Conservation (phyloP, 2,888 invertebrate species). For the Aporophyla lueneburgensis region DNA sequence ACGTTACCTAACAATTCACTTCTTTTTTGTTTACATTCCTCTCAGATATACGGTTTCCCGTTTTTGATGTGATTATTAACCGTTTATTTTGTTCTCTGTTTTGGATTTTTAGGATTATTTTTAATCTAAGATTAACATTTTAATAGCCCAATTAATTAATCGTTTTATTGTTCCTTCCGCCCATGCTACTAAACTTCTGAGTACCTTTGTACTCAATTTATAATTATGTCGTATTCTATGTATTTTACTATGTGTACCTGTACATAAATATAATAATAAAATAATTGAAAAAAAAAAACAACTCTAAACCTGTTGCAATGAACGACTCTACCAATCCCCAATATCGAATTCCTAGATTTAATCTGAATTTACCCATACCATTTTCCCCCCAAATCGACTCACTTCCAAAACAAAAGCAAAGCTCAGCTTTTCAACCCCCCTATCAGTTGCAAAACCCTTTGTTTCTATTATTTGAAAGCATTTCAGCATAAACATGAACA, state of each 20-base stretch:
- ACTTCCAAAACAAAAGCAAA: constrained; percentile 1
- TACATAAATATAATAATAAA: too few relatives aligned
- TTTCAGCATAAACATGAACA: constrained; percentile 49
- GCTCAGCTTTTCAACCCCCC: constrained; percentile 1
- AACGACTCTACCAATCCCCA: too few relatives aligned
- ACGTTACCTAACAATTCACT: constrained; percentile 61
- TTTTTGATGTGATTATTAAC: constrained; percentile 60
- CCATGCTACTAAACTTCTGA: not conserved
- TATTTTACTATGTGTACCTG: too few relatives aligned
- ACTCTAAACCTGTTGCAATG: too few relatives aligned
- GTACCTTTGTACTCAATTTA: too few relatives aligned
- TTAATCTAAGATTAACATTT: constrained; percentile 7
- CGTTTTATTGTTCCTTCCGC: not conserved
- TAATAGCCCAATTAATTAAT: constrained; percentile 21
- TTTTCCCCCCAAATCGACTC: not conserved
- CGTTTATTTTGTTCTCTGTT: constrained; percentile 43
- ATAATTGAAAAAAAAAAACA: too few relatives aligned
- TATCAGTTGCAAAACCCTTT: constrained; percentile 21
- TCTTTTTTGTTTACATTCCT: constrained; percentile 62
- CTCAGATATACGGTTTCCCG: constrained; percentile 56
- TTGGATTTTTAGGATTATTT: constrained; percentile 22
- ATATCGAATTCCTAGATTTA: not conserved
- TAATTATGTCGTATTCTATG: too few relatives aligned
- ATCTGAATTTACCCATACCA: not conserved
- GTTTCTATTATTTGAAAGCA: constrained; percentile 57